Evolutionary conservation across 1,140 invertebrate genomes (phyloP).

Genomic region (Helicoverpa zea): DNA sequence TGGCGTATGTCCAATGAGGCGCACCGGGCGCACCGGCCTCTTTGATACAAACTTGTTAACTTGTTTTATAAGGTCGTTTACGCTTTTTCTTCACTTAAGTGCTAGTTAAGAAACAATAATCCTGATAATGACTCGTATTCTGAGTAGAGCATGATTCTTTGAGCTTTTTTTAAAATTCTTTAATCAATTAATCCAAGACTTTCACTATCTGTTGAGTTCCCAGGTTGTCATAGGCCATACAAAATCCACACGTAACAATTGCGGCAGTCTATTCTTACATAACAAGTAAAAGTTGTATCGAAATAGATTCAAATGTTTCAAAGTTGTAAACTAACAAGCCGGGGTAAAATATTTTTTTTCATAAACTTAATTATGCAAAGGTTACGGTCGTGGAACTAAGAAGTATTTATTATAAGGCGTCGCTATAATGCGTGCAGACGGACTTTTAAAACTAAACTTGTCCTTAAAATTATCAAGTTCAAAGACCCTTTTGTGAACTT

Average conservation of each 20-base stretch:
- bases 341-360: slow-evolving; percentile 10
- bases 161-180: background rate
- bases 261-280: slow-evolving; percentile 7
- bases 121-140: background rate
- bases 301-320: slow-evolving; percentile 2
- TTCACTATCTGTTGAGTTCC: background rate
- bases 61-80: slow-evolving; percentile 20
- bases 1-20: slow-evolving; percentile 37
- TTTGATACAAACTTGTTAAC: slow-evolving; percentile 21
- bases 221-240: background rate
- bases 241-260: slow-evolving; percentile 12
- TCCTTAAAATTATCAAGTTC: slow-evolving; percentile 28
- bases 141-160: background rate
- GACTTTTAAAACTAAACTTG: slow-evolving; percentile 12
- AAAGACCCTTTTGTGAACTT: slow-evolving; percentile 21
- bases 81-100: slow-evolving; percentile 13
- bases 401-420: slow-evolving; percentile 10
- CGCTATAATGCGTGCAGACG: slow-evolving; percentile 9
- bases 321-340: slow-evolving; percentile 16
- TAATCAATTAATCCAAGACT: background rate
- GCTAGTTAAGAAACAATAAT: background rate
- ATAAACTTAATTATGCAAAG: slow-evolving; percentile 25
- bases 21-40: slow-evolving; percentile 30
- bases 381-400: slow-evolving; percentile 27
- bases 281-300: slow-evolving; percentile 32